Conservation (phyloP, 2,888 invertebrate genomes). For the Diplazon laetatorius region DNA sequence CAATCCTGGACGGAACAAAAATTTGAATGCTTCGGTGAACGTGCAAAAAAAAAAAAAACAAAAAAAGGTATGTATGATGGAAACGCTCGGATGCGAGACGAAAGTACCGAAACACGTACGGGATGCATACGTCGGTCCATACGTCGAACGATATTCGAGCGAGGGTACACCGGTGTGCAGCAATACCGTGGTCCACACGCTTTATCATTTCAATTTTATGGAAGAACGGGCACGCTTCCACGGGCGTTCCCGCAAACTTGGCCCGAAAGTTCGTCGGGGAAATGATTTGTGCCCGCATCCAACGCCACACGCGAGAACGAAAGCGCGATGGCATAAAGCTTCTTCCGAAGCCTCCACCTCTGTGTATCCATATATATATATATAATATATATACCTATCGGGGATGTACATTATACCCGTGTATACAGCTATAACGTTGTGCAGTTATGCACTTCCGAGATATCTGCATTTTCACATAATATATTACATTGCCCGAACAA, state of each 20-base stretch:
- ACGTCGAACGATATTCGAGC: constrained; percentile 42
- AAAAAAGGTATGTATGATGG: not conserved
- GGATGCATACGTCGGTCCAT: constrained; percentile 9
- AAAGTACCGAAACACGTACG: constrained; percentile 34
- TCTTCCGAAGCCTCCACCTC: constrained; percentile 30
- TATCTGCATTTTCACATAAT: constrained; percentile 34
- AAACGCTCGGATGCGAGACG: constrained; percentile 24
- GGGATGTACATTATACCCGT: constrained; percentile 1
- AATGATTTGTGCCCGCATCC: constrained; percentile 77
- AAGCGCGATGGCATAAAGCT: constrained; percentile 30
- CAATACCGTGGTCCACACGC: constrained; percentile 64
- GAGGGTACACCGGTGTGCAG: constrained; percentile 24
- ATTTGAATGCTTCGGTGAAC: not conserved
- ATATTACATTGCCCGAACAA: constrained; percentile 20
- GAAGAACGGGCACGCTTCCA: constrained; percentile 69
- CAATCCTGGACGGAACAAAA: not conserved
- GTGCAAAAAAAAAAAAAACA: not conserved
- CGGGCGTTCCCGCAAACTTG: constrained; percentile 69
- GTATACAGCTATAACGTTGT: not conserved
- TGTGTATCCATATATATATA: too few species aligned
- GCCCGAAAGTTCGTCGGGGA: constrained; percentile 74
- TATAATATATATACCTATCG: too few species aligned
- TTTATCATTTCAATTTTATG: constrained; percentile 82
- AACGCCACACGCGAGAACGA: constrained; percentile 16
- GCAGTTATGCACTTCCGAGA: constrained; percentile 36